A percentile compares a stretch with the other conserved stretches of the same genome.
Evolutionary conservation across 2,797 vertebrate species (phyloP).

Genomic region (Hybognathus amarus): DNA sequence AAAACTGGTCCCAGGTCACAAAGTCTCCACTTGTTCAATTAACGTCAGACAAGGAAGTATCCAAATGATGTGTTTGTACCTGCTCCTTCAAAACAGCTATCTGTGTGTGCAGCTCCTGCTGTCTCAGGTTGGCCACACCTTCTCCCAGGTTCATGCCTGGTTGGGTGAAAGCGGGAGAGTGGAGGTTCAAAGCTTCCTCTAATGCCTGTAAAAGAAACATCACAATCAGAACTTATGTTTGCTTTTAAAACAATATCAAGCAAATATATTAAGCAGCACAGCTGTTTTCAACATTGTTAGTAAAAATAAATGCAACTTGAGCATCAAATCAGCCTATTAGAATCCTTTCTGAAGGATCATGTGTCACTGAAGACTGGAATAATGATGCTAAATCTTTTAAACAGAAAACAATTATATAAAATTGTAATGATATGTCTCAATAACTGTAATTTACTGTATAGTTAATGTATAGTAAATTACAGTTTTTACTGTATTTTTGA

Average conservation of each 20-base stretch:
- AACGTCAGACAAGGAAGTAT: not conserved
- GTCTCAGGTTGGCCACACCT: slow-evolving; percentile 77
- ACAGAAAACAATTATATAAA: too few relatives aligned
- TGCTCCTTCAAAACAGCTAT: slow-evolving; percentile 95
- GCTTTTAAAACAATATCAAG: not conserved
- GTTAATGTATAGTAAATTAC: too few relatives aligned
- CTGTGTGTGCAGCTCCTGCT: slow-evolving; percentile 93
- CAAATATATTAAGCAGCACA: not conserved
- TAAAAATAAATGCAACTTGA: not conserved
- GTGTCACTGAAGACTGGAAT: not conserved
- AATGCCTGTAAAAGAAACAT: slow-evolving; percentile 79
- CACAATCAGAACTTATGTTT: slow-evolving; percentile 1
- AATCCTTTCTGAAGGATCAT: not conserved
- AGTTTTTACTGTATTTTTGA: not conserved
- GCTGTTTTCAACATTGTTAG: not conserved
- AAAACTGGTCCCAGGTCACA: not conserved
- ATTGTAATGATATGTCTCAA: not conserved
- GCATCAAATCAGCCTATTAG: not conserved
- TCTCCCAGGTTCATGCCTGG: slow-evolving; percentile 78
- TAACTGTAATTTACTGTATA: not conserved
- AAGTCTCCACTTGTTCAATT: not conserved
- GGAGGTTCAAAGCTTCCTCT: slow-evolving; percentile 91
- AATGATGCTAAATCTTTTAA: not conserved
- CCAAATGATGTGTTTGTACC: slow-evolving; percentile 72
- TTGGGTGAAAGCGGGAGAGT: slow-evolving; percentile 80